phyloP scores from a whole-genome alignment of 2,888 invertebrate species.

The Chaetogeoica ovagalla region DNA sequence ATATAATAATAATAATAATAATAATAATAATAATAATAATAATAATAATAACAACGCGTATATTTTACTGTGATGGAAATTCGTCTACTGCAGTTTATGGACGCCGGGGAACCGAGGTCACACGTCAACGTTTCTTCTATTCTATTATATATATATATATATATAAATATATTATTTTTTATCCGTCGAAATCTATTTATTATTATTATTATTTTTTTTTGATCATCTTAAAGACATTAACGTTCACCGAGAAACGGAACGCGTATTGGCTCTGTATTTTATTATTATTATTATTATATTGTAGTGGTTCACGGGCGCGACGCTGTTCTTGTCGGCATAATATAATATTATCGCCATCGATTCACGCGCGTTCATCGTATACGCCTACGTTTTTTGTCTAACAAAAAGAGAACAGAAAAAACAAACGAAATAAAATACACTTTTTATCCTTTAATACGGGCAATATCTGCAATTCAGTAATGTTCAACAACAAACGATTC shows the following conservation, averaged over 20 bases:
- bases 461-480: not conserved
- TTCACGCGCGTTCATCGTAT: not conserved
- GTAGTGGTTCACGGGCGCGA: too few species aligned
- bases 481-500: too few species aligned
- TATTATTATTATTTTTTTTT: not conserved
- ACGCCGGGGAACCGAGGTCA: constrained; percentile 24
- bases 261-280: not conserved
- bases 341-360: not conserved
- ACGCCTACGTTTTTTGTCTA: not conserved
- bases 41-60: too few species aligned
- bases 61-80: not conserved
- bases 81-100: constrained; percentile 8
- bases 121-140: not conserved
- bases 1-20: too few species aligned
- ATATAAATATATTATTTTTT: not conserved
- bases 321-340: not conserved
- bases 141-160: too few species aligned
- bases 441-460: not conserved
- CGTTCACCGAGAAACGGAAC: not conserved
- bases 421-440: too few species aligned
- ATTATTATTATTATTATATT: not conserved
- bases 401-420: too few species aligned
- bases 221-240: constrained; percentile 16
- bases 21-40: too few species aligned
- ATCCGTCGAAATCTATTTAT: not conserved